Evolutionary conservation across 2,888 invertebrate species (phyloP).

Genomic region (Augochlorella aurata): DNA sequence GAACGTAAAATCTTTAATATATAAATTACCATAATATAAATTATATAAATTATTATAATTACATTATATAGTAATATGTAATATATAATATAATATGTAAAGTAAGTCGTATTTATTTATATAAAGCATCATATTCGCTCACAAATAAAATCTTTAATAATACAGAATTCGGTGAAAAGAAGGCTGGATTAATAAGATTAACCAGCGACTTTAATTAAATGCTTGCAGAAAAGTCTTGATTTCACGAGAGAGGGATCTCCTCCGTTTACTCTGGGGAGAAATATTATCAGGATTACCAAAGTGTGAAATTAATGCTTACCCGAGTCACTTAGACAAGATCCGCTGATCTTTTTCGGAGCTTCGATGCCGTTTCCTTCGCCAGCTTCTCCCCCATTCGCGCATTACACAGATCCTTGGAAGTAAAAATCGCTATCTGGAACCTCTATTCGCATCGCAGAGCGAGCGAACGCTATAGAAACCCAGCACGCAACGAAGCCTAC

Average conservation of each 20-base stretch:
- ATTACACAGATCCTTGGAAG: too few relatives aligned
- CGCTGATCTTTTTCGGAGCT: not conserved
- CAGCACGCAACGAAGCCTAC: slow-evolving; percentile 15
- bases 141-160: too few relatives aligned
- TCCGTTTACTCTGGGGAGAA: not conserved
- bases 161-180: too few relatives aligned
- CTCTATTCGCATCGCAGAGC: slow-evolving; percentile 21
- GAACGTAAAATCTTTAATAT: too few relatives aligned
- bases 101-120: too few relatives aligned
- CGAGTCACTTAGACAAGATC: not conserved
- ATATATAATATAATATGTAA: too few relatives aligned
- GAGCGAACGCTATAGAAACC: slow-evolving; percentile 2
- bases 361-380: not conserved
- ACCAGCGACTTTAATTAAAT: not conserved
- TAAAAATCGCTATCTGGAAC: slow-evolving; percentile 18
- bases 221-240: not conserved
- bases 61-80: too few relatives aligned
- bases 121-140: too few relatives aligned
- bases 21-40: too few relatives aligned
- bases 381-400: too few relatives aligned
- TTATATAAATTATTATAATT: too few relatives aligned
- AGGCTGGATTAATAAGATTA: not conserved
- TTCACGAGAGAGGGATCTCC: not conserved
- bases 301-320: slow-evolving; percentile 14
- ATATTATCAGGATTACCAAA: not conserved